Evolutionary conservation across 2,113 vertebrate genomes (phyloP), one percentile per base, ranked within the genome.

Genomic region (Peromyscus polionotus): DNA sequence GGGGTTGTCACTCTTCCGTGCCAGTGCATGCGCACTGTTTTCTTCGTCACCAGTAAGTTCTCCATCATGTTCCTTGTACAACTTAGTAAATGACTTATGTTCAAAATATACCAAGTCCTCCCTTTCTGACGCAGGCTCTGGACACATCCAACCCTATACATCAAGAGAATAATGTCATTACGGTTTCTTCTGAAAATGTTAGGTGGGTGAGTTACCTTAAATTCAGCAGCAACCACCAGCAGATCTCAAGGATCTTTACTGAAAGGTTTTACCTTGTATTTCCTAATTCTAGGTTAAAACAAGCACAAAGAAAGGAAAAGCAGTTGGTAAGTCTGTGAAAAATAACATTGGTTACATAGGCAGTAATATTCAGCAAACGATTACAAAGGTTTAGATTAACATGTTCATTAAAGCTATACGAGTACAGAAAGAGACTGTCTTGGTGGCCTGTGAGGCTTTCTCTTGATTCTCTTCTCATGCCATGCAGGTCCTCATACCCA

Each of bases 21-120:
- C 99, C 99, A 99, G 98, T 98, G 99, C 98, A 96, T 99, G 99
- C 93, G 98, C 98, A 99, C 97, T 99, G 99, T 99, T 94, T 97
- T 98, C 99, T 98, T 99, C 99, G 90, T 99, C 99, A 97, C 99
- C 98, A 98, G 99, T 99, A 98, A 96, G 92, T 97, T 99, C 99
- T 96, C 99, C 99, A 96, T 98, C 99, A 83, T 98, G 98, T 68
- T 98, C 98, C 88, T 99, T 98, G 96, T 98, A 98, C 93, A 99
- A 98, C 98, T 99, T 99, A 98, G 99, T 98, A 98, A 99, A 97
- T 98, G 99, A 99, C 98, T 99, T 99, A 99, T 99, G 99, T 98
- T 99, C 99, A 96, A 99, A 99, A 99, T 99, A 99, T 97, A 99
- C 99, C 99, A 99, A 99, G 98, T 99, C 99, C 98, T 99, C 99